These are phyloP conservation scores for Tipula vernalis DNA, from an alignment of 2,888 invertebrate species.

Conservation along the genomic window DNA sequence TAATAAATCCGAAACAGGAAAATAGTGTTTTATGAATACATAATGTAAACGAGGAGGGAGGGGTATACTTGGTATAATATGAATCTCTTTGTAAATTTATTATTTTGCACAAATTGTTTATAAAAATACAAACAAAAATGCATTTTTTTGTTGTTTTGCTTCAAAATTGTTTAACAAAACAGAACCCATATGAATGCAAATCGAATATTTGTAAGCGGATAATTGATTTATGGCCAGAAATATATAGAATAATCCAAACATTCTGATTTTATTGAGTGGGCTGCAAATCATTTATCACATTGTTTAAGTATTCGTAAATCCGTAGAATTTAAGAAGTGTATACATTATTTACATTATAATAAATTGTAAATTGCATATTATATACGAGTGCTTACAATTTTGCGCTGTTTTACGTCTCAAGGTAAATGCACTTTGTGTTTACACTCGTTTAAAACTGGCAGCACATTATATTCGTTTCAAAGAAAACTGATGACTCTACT, in stretches of 20 bases:
- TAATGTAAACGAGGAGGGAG: neutral
- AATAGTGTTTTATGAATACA: neutral
- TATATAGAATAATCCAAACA: neutral
- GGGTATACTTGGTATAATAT: neutral
- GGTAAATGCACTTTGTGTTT: neutral
- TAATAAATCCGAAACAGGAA: neutral
- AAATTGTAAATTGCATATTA: neutral
- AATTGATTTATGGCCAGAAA: slow-evolving; percentile 5
- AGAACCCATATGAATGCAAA: neutral
- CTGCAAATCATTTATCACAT: neutral
- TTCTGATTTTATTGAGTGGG: neutral
- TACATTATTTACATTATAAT: neutral
- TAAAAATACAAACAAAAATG: neutral
- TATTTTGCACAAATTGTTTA: neutral
- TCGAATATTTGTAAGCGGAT: neutral
- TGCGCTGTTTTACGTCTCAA: neutral
- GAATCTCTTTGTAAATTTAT: neutral
- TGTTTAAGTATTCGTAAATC: neutral
- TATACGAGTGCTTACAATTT: neutral
- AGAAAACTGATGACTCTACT: neutral
- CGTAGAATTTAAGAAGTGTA: neutral
- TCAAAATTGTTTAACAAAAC: neutral
- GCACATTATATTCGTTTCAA: neutral
- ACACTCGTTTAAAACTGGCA: neutral
- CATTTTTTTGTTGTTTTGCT: neutral